Evolutionary conservation across 2,113 vertebrate species (phyloP), one percentile per base, ranked within the genome.

Genomic region (Antennarius striatus): DNA sequence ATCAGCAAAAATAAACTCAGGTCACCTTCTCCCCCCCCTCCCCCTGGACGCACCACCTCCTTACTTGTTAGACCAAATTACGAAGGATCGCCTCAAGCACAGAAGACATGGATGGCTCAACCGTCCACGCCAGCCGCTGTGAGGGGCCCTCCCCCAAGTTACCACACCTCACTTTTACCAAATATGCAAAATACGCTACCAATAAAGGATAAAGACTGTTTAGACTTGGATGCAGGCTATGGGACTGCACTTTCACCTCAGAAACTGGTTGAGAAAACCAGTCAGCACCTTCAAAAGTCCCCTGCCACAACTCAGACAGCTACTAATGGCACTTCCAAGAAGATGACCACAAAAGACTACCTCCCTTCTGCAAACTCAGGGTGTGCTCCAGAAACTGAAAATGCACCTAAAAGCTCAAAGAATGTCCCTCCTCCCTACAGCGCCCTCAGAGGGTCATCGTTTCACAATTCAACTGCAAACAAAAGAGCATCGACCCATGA

Each of bases 1-100:
- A 73, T 86, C 48, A 78, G 75, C 69, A 48, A 90, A 79, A 89
- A 78, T 29, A 82, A 92, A 75, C 62, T 89, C 69, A 92, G 68
- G 72, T 93, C 94, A 12, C 92, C 93, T 1, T 92, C 93, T 88
- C 67, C 89, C 14, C 95, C 95, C 1, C 72, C 89, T 49, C 92
- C 94, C 81, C 95, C 96, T 0, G 95, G 93, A 60, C 93, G 95
- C 57, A 94, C 94, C 69, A 89, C 93, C 48, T 97, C 96, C 28
- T 83, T 97, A 5, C 92, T 96, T 60, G 81, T 95, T 68, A 91
- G 90, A 83, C 92, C 94, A 87, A 92, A 90, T 88, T 93, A 91
- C 15, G 85, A 93, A 60, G 86, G 75, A 81, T 84, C 90, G 10
- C 84, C 91, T 84, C 75, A 89, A 65, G 77, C 85, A 1, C 73